Evolutionary conservation across 2,888 invertebrate species (phyloP), one percentile per base, ranked within the genome.

Genomic region (Tipula lateralis): DNA sequence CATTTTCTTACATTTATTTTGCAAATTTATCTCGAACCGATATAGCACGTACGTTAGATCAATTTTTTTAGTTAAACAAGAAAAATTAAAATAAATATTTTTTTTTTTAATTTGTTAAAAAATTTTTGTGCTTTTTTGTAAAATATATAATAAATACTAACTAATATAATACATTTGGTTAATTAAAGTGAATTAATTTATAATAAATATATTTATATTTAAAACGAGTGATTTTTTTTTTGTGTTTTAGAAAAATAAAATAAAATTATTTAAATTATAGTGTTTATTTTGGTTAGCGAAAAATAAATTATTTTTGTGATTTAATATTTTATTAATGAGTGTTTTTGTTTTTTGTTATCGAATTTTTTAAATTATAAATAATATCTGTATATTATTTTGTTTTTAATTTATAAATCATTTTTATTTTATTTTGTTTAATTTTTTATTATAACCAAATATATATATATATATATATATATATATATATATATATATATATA

Each of bases 1-100:
- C 24, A 66, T 66, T 24, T 13, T 66, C 66, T 66, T 66, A 66
- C 66, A 66, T 83, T 83, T 83, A 83, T 83, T 83, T 83, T 83
- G 32, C 19, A 36, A 34, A 83, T 83, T 83, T 32, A 34, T 19
- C 83, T 83, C 83, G 83, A 32, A 83, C 32, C 34, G 83, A 83
- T 36, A 83, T 34, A 83, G 34, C 34, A 83, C 83, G 83, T 83
- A 83, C 19, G 83, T 83, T 83, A 34, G 34, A 12, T 83, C 34
- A 34, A 24, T 83, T 83, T 32, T 32, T 83, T 34, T 83, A 34
- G n/a, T 83, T 34, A 34, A 34, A 83, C 13, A 82, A 82, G 2
- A 30, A 30, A 66, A 24, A 24, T 66, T 66, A 83, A 34, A 82
- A 82, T 82, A 82, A 81, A 66, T 66, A 3, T 24, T 66, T 66